Evolutionary conservation across 2,797 vertebrate species (phyloP).

Genomic region (Sebastes elongatus): DNA sequence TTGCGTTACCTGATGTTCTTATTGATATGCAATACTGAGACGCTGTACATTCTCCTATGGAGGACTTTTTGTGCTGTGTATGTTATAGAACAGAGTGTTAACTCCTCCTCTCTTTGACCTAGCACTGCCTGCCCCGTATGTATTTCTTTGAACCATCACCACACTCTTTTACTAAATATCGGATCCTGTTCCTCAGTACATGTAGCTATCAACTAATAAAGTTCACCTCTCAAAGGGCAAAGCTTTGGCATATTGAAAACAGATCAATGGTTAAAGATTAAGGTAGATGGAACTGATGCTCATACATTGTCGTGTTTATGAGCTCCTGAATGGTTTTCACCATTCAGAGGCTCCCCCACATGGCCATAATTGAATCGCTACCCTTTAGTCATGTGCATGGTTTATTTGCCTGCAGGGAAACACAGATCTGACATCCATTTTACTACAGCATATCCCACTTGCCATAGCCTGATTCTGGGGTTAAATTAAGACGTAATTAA

Average conservation of each 20-base stretch:
- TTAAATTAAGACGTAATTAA: constrained; percentile 59
- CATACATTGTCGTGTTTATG: constrained; percentile 32
- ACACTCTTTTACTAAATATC: background rate
- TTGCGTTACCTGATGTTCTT: constrained; percentile 41
- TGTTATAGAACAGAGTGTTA: background rate
- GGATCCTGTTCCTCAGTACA: background rate
- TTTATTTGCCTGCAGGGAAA: constrained; percentile 46
- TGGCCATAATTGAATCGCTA: constrained; percentile 51
- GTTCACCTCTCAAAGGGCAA: constrained; percentile 49
- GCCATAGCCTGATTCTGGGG: constrained; percentile 31
- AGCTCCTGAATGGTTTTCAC: constrained; percentile 37
- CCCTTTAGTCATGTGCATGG: constrained; percentile 43
- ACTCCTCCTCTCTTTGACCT: constrained; percentile 11
- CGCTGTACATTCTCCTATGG: background rate
- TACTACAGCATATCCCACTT: background rate
- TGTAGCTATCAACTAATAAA: background rate
- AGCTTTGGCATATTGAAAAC: constrained; percentile 61
- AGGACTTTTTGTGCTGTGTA: background rate
- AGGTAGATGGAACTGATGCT: constrained; percentile 17
- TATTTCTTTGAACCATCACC: constrained; percentile 4
- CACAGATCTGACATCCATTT: constrained; percentile 25
- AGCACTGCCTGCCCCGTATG: background rate
- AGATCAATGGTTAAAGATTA: constrained; percentile 44
- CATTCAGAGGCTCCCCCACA: constrained; percentile 27
- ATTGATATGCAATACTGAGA: constrained; percentile 50